Evolutionary conservation across 2,888 invertebrate species (phyloP), one percentile per base, ranked within the genome.

Genomic region (Drosophila koepferae): DNA sequence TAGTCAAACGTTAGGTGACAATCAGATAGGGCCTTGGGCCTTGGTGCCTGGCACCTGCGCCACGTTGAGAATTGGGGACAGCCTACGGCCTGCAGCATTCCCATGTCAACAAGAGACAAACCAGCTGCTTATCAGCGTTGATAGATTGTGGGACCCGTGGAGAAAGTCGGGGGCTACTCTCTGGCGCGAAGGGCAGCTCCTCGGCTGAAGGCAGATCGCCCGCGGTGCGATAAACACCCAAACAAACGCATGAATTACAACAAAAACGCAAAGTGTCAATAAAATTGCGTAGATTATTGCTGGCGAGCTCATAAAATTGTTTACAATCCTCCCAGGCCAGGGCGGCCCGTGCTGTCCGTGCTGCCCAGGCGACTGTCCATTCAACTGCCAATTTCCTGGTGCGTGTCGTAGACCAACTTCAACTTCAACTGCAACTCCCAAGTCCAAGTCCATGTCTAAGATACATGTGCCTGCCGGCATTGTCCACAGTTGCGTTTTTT

Each of bases 271-370:
- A 76, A 89, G 90, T 86, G 81, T 83, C 82, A 82, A 91, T 88
- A 90, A 90, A 91, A 89, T 91, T 82, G 86, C 81, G 77, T 81
- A 86, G 83, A 81, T 87, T 91, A 89, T 91, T 87, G 86, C 89
- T 81, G 74, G 70, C 77, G 87, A 87, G 81, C 89, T 86, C 88
- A 81, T 90, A 91, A 91, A 91, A 91, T 88, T 82, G 81, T 84
- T 86, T 88, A 88, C 88, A 82, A 80, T 86, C 78, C 71, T 40
- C 61, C 48, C 56, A 53, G 63, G 6, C 38, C 38, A 23, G 63
- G 67, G 46, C 46, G 14, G 46, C 46, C 46, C 41, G 41, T n/a
- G 41, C 68, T 34, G 63, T 51, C 56, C 73, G 44, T 61, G 46
- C 69, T 36, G 64, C 58, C 58, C 69, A 41, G 63, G 58, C 72